These are phyloP conservation scores for Drosophila hamatofila DNA, from an alignment of 2,888 invertebrate genomes.

Conservation along the genomic window DNA sequence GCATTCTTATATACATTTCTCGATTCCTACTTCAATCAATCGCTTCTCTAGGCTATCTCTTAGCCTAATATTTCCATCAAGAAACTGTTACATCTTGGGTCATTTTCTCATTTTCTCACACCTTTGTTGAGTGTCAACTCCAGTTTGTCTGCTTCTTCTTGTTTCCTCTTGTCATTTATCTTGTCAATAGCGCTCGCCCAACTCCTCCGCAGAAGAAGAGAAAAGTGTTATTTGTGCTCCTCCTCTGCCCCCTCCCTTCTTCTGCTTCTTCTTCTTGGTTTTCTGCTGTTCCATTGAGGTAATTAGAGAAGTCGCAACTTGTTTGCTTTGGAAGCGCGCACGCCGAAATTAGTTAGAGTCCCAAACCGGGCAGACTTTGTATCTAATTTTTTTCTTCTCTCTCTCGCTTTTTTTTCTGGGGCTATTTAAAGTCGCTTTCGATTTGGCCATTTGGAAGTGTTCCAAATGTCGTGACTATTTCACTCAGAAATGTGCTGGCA, in stretches of 20 bases:
- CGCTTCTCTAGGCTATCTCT: constrained; percentile 19
- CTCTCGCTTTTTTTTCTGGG: constrained; percentile 7
- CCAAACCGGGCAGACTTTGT: constrained; percentile 36
- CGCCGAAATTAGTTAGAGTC: constrained; percentile 33
- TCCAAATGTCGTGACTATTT: constrained; percentile 75
- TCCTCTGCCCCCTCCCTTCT: not conserved
- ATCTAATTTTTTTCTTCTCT: not conserved
- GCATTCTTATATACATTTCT: not conserved
- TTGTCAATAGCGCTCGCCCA: constrained; percentile 42
- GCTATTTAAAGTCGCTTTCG: constrained; percentile 60
- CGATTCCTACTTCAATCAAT: not conserved
- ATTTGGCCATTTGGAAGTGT: constrained; percentile 63
- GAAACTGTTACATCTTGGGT: not conserved
- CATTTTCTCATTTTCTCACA: constrained; percentile 39
- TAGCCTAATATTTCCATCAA: not conserved
- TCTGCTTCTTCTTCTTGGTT: not conserved
- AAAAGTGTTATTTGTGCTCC: constrained; percentile 14
- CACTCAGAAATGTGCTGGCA: constrained; percentile 56
- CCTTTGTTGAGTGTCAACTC: constrained; percentile 48
- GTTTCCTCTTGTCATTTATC: constrained; percentile 69
- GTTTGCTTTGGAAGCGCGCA: constrained; percentile 18
- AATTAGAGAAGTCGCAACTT: constrained; percentile 57
- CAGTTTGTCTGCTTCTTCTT: constrained; percentile 28
- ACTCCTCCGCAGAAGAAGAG: constrained; percentile 18
- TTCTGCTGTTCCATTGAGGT: constrained; percentile 41